A percentile compares a stretch with the other conserved stretches of the same genome.
Conservation (phyloP, 2,797 vertebrate genomes). For the Forpus xanthops region DNA sequence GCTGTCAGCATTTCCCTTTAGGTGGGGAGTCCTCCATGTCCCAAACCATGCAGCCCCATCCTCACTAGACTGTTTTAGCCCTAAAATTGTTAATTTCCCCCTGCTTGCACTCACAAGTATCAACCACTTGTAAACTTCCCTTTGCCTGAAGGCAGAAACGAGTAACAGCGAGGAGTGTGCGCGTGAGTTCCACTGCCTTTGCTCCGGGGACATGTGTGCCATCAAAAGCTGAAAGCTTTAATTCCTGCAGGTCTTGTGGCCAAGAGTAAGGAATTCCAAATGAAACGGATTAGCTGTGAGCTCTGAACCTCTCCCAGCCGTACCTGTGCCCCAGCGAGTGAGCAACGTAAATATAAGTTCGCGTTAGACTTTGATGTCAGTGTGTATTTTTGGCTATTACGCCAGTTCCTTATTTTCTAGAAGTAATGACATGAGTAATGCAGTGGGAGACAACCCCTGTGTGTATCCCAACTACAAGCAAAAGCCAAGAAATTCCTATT, state of each 20-base stretch:
- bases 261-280: constrained; percentile 36
- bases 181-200: not conserved
- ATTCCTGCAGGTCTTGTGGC: not conserved
- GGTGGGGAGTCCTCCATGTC: not conserved
- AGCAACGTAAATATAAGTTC: constrained; percentile 10
- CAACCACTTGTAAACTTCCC: not conserved
- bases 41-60: not conserved
- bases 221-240: not conserved
- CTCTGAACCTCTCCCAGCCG: constrained; percentile 15
- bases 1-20: accelerated
- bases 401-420: not conserved
- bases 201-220: not conserved
- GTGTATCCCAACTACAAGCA: not conserved
- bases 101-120: accelerated
- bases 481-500: not conserved
- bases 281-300: constrained; percentile 29
- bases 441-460: not conserved
- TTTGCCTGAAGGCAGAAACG: not conserved
- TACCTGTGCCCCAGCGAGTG: not conserved
- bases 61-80: not conserved
- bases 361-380: not conserved
- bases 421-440: not conserved
- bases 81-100: not conserved
- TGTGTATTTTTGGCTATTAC: constrained; percentile 3
- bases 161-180: accelerated